phyloP scores from a whole-genome alignment of 1,140 invertebrate genomes.

The Pinna nobilis region DNA sequence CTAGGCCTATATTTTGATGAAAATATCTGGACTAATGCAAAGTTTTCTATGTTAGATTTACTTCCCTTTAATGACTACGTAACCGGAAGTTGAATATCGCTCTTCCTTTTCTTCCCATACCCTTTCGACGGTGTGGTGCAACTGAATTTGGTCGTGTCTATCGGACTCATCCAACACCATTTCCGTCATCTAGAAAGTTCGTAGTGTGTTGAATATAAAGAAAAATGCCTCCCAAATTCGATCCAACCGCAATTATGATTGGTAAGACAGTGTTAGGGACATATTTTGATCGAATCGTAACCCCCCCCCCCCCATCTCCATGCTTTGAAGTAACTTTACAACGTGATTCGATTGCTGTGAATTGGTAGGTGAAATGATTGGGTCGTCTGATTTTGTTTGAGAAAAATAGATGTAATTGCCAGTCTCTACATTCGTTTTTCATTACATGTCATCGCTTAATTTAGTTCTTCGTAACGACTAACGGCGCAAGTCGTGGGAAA shows the following conservation, averaged over 20 bases:
- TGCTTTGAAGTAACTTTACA: no score
- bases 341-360: no score
- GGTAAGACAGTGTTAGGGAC: constrained; percentile 41
- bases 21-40: not conserved
- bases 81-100: constrained; percentile 7
- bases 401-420: not conserved
- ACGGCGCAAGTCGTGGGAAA: no score
- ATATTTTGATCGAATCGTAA: not conserved
- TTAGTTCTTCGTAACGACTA: no score
- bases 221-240: constrained; percentile 55
- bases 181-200: constrained; percentile 34
- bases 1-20: no score
- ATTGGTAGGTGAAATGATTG: not conserved
- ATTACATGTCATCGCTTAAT: no score
- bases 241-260: constrained; percentile 48
- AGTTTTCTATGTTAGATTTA: not conserved
- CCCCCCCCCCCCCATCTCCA: not conserved
- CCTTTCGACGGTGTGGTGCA: constrained; percentile 48
- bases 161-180: constrained; percentile 59
- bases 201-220: constrained; percentile 24
- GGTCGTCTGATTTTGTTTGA: not conserved
- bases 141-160: constrained; percentile 57
- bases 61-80: not conserved
- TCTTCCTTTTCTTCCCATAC: constrained; percentile 53
- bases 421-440: no score